Base-by-base conservation (phyloP, 2,797 vertebrate genomes). In the Muscicapa comitata region DNA sequence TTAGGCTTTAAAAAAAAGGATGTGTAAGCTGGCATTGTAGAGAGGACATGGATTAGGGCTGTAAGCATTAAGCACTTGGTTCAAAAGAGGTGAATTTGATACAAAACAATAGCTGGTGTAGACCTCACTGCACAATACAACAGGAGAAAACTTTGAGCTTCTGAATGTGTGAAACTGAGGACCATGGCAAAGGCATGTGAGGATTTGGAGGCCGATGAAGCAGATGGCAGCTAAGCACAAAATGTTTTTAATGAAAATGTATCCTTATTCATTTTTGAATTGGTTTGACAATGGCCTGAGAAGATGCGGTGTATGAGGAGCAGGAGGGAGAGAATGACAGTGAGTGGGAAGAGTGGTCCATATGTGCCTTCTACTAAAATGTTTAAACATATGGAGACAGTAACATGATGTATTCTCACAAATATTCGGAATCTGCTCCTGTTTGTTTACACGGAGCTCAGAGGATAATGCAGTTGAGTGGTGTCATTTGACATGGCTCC, bases 171-270 rank as follows among this genome's bases (percentile, higher is more conserved):
- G 85, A 94, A 96, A 84, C 82, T 50, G 28, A 75, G 73, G 86
- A 86, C 76, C 85, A 47, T 2, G 15, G 89, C 72, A 88, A 38
- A 96, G 95, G 79, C 94, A 76, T 76, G 87, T 94, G 91, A 93
- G 92, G 93, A 95, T 95, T 95, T 96, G 92, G 92, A 95, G 73
- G 48, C 95, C 71, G 55, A 90, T 94, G 95, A 94, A 94, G 91
- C 95, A 96, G 95, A 97, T 97, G 95, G 96, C 70, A 76, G 90
- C 82, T 93, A 24, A 96, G 94, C 94, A 96, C 95, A 96, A 90
- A 96, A 94, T 93, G 91, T 97, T 96, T 97, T 96, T 86, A 95
- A 95, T 97, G 95, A 96, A 95, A 94, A 94, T 76, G 76, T 86
- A 84, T 91, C 94, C 66, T 84, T 81, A 38, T 42, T 93, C 43